Percentiles rank a stretch among this genome's conserved stretches.
These are phyloP conservation scores for Dryobota labecula DNA, from an alignment of 2,888 invertebrate species.

Conservation along the genomic window DNA sequence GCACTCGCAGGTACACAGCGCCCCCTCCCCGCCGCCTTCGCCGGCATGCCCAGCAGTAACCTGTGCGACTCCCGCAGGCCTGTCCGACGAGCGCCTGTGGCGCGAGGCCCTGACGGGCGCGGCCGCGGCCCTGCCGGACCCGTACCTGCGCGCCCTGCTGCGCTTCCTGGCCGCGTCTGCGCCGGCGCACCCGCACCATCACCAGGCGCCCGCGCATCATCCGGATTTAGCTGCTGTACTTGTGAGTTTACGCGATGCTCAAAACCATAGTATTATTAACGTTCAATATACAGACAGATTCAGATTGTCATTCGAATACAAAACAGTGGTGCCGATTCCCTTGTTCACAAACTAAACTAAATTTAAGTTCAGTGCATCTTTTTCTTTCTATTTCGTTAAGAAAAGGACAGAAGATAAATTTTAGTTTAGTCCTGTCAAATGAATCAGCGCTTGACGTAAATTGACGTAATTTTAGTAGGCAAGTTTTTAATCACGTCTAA, in stretches of 20 bases:
- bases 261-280: neutral
- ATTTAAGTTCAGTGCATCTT: too few species aligned
- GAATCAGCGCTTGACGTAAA: too few species aligned
- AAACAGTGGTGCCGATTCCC: too few species aligned
- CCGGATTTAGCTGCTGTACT: constrained; percentile 74
- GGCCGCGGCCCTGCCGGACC: constrained; percentile 95
- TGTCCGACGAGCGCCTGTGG: constrained; percentile 95
- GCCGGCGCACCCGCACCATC: constrained; percentile 87
- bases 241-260: constrained; percentile 28
- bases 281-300: neutral
- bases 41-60: too few species aligned
- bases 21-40: too few species aligned
- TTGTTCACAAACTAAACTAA: too few species aligned
- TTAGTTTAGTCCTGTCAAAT: too few species aligned
- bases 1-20: too few species aligned
- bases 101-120: constrained; percentile 95
- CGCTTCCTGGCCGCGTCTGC: constrained; percentile 96
- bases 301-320: neutral
- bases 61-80: constrained; percentile 78
- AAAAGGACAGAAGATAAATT: too few species aligned
- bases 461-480: too few species aligned
- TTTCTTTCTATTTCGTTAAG: too few species aligned
- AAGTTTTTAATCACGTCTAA: too few species aligned
- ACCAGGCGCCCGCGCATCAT: constrained; percentile 81
- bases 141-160: constrained; percentile 97